Evolutionary conservation across 2,888 invertebrate genomes (phyloP), one percentile per base, ranked within the genome.

Genomic region (Polietes domitor): DNA sequence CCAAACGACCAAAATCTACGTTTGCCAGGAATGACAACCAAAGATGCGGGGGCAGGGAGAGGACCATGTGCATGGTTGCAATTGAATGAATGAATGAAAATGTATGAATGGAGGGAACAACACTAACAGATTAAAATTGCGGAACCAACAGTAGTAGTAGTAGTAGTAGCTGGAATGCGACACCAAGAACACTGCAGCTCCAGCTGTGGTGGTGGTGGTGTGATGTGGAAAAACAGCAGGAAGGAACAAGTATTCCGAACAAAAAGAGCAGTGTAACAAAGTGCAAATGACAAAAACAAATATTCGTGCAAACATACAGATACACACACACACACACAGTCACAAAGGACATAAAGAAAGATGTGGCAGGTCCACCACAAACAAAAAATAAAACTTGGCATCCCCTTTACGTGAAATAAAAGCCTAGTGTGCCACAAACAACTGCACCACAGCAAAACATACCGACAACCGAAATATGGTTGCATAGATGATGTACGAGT

Each of bases 241-340:
- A 24, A 58, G 9, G 26, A 24, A 37, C 1, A 15, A 58, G n/a
- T 47, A 37, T 63, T 32, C 41, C 15, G 9, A 50, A 47, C 9
- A 43, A 70, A 41, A 75, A 17, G 9, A 58, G 53, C 28, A 74
- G 26, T 55, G 10, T 3, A 43, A 71, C 26, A 74, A 75, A 75
- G 75, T 78, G 24, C 26, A 75, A 76, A 78, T 78, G 47, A 68
- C 72, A 83, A 80, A 78, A 80, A 76, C 61, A 79, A 73, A 73
- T 43, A 73, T 55, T 72, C 78, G 68, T 37, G 12, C 37, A 3
- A 32, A 32, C 32, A 32, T 37, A 37, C 1, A 1, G 7, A 1
- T 37, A 12, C 37, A 37, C 4, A 37, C 37, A 37, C 32, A 32
- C 7, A 32, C 7, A 32, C 37, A 58, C 43, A 43, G 68, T 21